Evolutionary conservation across 2,113 vertebrate genomes (phyloP), one percentile per base, ranked within the genome.

Genomic region (Bucco capensis): DNA sequence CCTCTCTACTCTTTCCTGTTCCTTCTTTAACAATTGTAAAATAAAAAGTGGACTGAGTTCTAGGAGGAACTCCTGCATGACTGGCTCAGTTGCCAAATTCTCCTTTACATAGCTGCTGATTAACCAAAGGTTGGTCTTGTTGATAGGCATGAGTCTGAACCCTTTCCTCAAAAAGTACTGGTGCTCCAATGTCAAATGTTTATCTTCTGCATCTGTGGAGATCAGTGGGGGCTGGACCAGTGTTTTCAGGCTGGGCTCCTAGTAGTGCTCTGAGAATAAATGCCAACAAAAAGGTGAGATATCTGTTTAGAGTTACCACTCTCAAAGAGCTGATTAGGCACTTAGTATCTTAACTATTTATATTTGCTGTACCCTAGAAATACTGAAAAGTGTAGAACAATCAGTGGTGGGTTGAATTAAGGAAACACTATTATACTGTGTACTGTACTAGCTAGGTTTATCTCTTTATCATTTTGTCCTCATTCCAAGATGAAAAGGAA

Each of bases 381-480:
- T 54, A 35, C 30, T 60, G 44, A 33, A 42, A 71, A 81, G 9
- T 6, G 4, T 25, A 37, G 37, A 78, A 35, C 23, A 19, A 31
- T 62, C 61, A 67, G 23, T 46, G 31, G 65, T 86, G 66, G 23
- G 49, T 86, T 90, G 78, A 89, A 71, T 81, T 75, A 72, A 50
- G 24, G 72, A 78, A n/a, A 8, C 11, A 2, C 33, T 40, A 21
- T 51, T 92, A 12, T 81, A 37, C 54, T 42, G 19, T 81, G 42
- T 66, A 9, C 35, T 74, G 37, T 70, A 25, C 54, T 58, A 9
- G 44, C 30, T 75, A 51, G 58, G 58, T 76, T 89, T 79, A 42
- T 79, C 24, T 73, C 78, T 85, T 76, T 80, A 86, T 92, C 28
- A 40, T 89, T 78, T 93, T 93, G 16, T 76, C 51, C 67, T 84